Conservation (phyloP, 2,113 vertebrate genomes). For the Planiliza haematocheilus region DNA sequence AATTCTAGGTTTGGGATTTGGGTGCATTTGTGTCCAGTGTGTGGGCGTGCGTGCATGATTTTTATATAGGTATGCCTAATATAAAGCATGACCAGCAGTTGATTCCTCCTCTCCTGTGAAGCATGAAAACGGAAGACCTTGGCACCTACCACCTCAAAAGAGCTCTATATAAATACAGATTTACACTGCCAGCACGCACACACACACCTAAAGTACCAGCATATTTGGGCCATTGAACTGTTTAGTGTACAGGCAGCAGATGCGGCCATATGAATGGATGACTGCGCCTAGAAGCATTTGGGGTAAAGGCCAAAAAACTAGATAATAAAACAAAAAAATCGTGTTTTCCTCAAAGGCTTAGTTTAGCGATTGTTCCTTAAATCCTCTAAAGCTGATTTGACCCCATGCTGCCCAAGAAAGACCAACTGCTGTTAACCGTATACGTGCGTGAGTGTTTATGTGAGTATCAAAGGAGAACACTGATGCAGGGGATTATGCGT, state of each 20-base stretch:
- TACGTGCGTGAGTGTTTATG: slow-evolving; percentile 37
- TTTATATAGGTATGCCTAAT: slow-evolving; percentile 31
- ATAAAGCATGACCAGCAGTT: slow-evolving; percentile 37
- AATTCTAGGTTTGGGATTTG: slow-evolving; percentile 24
- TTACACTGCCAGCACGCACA: slow-evolving; percentile 8
- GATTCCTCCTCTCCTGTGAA: slow-evolving; percentile 44
- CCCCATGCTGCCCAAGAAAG: slow-evolving; percentile 44
- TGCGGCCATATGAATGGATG: too few relatives aligned
- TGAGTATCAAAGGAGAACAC: slow-evolving; percentile 42
- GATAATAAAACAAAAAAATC: background rate
- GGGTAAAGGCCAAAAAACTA: too few relatives aligned
- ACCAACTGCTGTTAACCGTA: slow-evolving; percentile 55
- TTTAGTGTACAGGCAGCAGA: too few relatives aligned
- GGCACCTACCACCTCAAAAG: slow-evolving; percentile 39
- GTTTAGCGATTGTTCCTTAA: slow-evolving; percentile 58
- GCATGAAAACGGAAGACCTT: slow-evolving; percentile 45
- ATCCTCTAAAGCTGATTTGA: slow-evolving; percentile 61
- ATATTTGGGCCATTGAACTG: background rate
- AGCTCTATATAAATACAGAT: slow-evolving; percentile 35
- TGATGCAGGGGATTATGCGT: slow-evolving; percentile 48
- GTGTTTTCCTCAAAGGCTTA: slow-evolving; percentile 41
- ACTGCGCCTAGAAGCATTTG: too few relatives aligned
- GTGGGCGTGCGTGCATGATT: background rate
- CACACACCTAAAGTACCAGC: slow-evolving; percentile 1
- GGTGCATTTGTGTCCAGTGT: slow-evolving; percentile 3